Evolutionary conservation across 2,888 invertebrate genomes (phyloP).

Genomic region (Calameuta filiformis): DNA sequence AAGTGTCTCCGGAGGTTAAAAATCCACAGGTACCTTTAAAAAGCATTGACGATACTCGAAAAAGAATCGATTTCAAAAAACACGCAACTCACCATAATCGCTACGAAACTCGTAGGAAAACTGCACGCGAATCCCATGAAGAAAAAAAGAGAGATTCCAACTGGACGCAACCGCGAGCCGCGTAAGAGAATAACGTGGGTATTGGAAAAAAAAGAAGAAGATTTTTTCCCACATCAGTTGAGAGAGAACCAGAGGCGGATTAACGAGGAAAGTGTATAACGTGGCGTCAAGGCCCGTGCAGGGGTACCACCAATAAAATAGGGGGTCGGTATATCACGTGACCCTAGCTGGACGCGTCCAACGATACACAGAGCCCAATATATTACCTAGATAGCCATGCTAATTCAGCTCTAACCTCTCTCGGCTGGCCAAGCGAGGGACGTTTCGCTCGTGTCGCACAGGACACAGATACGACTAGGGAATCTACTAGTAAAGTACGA

Average conservation of each 20-base stretch:
- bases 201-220: no score
- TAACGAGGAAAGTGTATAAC: constrained; percentile 54
- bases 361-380: constrained; percentile 54
- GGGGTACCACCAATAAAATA: constrained; percentile 51
- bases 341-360: constrained; percentile 43
- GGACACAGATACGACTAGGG: constrained; percentile 11
- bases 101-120: no score
- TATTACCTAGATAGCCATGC: constrained; percentile 60
- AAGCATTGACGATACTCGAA: no score
- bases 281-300: constrained; percentile 38
- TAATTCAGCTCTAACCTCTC: constrained; percentile 54
- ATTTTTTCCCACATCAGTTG: neutral
- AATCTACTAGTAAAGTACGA: neutral
- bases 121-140: no score
- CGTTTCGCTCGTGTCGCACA: constrained; percentile 1
- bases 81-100: no score
- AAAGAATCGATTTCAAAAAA: no score
- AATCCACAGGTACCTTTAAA: no score
- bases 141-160: no score
- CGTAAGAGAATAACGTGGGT: no score
- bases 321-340: constrained; percentile 45
- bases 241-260: constrained; percentile 32
- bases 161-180: no score
- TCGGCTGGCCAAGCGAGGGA: constrained; percentile 2
- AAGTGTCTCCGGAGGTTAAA: no score